phyloP scores from a whole-genome alignment of 1,140 invertebrate species.

The Neodiprion pinetum region DNA sequence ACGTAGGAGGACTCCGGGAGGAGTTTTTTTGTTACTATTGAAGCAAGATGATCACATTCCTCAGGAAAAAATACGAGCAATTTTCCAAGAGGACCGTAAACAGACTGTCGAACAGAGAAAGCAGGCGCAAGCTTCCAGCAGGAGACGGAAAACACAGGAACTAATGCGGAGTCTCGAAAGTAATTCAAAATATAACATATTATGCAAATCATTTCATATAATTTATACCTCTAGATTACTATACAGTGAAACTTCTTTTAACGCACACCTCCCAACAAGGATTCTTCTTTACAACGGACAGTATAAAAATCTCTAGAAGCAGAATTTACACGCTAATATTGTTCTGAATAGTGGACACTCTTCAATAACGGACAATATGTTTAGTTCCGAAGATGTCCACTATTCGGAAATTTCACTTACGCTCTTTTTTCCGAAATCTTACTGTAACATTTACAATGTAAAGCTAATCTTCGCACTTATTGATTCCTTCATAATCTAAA shows the following conservation, averaged over 20 bases:
- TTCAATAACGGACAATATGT: no score
- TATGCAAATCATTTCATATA: conserved; percentile 26
- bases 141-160: conserved; percentile 71
- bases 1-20: conserved; percentile 81
- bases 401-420: not conserved
- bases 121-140: conserved; percentile 60
- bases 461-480: no score
- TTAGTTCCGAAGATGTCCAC: conserved; percentile 12
- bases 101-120: conserved; percentile 65
- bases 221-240: conserved; percentile 44
- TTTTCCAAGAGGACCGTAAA: conserved; percentile 75
- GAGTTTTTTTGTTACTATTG: conserved; percentile 81
- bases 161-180: conserved; percentile 68
- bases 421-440: no score
- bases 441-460: no score
- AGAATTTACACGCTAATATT: no score
- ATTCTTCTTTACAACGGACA: no score
- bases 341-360: no score
- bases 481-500: conserved; percentile 14
- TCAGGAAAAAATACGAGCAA: conserved; percentile 71
- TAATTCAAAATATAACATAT: conserved; percentile 39
- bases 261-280: no score
- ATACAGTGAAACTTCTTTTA: conserved; percentile 17
- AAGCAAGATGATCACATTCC: conserved; percentile 77
- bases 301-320: no score